A percentile compares a stretch with the other conserved stretches of the same genome.
Evolutionary conservation across 30 jellyfish, hydroid and myxozoan genomes (phyloP).

Genomic region (Mastigias papua): DNA sequence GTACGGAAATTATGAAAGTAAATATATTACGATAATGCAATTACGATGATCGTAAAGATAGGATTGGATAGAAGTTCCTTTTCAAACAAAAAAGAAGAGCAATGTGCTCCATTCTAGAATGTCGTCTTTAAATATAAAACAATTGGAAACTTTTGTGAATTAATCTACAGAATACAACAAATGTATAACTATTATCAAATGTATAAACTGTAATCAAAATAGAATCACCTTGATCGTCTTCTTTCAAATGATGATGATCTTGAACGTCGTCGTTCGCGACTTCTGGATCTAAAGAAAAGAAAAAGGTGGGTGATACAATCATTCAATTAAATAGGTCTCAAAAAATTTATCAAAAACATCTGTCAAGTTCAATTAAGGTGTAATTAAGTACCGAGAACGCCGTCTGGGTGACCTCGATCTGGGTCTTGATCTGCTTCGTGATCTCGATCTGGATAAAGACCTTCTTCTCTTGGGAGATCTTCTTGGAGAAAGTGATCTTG

Average conservation of each 20-base stretch:
- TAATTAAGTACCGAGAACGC: constrained; percentile 30
- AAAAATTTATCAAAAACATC: no score
- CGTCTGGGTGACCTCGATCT: constrained; percentile 79
- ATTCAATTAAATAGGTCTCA: neutral
- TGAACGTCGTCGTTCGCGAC: constrained; percentile 68
- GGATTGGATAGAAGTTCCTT: no score
- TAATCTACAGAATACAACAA: neutral
- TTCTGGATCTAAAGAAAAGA: constrained; percentile 32
- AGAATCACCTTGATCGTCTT: constrained; percentile 40
- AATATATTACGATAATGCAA: no score
- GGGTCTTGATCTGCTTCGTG: constrained; percentile 62
- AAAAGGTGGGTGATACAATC: neutral
- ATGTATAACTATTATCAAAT: no score
- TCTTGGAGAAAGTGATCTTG: constrained; percentile 37
- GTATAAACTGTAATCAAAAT: no score
- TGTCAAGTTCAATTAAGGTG: neutral
- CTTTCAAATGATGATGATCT: constrained; percentile 54
- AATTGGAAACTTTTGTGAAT: no score
- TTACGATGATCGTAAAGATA: no score
- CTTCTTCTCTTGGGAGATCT: constrained; percentile 45
- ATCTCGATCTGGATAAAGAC: constrained; percentile 40
- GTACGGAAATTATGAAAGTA: no score
- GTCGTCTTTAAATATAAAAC: no score
- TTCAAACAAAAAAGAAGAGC: no score
- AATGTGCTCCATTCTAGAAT: no score